Percentiles rank a stretch among this genome's conserved stretches.
Evolutionary conservation across 2,888 invertebrate species (phyloP).

Genomic region (Cryptus armator): DNA sequence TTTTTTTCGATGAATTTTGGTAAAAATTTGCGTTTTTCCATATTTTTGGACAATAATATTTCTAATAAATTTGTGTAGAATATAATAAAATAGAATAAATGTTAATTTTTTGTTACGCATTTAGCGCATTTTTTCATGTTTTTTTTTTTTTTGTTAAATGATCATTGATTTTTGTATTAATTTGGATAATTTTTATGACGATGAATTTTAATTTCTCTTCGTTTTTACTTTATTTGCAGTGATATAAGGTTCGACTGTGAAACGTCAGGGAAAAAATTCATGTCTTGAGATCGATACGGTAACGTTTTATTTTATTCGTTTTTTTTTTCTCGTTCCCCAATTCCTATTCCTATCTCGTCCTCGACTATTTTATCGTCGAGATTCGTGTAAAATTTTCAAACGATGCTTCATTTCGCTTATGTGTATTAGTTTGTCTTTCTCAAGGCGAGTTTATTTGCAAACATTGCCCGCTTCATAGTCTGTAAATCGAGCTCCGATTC

Average conservation of each 20-base stretch:
- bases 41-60: too few relatives aligned
- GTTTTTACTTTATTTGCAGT: constrained; percentile 60
- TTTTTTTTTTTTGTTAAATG: background rate
- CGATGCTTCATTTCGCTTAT: background rate
- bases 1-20: too few relatives aligned
- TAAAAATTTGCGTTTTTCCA: too few relatives aligned
- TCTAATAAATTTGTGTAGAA: too few relatives aligned
- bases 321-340: constrained; percentile 25
- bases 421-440: background rate
- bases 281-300: constrained; percentile 55
- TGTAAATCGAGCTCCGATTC: background rate
- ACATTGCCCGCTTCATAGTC: background rate
- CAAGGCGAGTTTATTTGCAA: background rate
- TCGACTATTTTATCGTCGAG: background rate
- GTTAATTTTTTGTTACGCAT: too few relatives aligned
- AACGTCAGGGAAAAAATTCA: constrained; percentile 41
- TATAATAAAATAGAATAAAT: too few relatives aligned
- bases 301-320: constrained; percentile 56
- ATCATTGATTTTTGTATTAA: background rate
- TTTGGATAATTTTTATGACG: background rate
- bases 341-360: background rate
- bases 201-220: constrained; percentile 32
- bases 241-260: constrained; percentile 51
- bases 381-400: too few relatives aligned
- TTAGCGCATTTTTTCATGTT: background rate